These are phyloP conservation scores for Cathartes aura DNA, from an alignment of 2,113 vertebrate genomes.

Conservation along the genomic window DNA sequence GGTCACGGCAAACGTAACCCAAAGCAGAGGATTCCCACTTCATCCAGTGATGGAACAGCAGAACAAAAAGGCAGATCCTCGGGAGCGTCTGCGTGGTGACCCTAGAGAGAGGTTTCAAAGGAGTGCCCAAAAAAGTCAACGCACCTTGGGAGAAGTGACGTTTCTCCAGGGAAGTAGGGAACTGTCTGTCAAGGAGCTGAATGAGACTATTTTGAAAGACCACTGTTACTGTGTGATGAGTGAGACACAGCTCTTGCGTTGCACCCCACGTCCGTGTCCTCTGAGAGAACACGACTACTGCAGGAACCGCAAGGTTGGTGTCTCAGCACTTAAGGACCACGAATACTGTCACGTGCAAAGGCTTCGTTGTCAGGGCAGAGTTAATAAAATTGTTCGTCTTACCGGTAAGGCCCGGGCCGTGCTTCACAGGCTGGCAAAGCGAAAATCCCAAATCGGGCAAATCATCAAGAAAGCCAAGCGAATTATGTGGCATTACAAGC, in stretches of 20 bases:
- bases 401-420: fast-evolving
- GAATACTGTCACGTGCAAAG: background rate
- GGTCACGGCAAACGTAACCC: fast-evolving
- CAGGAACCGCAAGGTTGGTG: fast-evolving
- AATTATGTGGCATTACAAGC: background rate
- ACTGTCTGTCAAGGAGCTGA: fast-evolving
- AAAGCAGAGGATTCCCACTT: fast-evolving
- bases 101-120: fast-evolving
- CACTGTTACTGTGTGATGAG: background rate
- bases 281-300: background rate
- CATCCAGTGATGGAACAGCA: fast-evolving
- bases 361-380: fast-evolving
- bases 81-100: fast-evolving
- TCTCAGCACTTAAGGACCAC: background rate
- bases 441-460: fast-evolving
- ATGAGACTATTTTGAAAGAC: background rate
- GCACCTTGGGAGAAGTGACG: fast-evolving
- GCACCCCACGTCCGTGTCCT: fast-evolving
- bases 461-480: background rate
- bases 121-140: fast-evolving
- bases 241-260: fast-evolving
- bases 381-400: fast-evolving
- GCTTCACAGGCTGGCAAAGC: fast-evolving
- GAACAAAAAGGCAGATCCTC: fast-evolving
- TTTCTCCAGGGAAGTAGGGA: fast-evolving